phyloP scores from a whole-genome alignment of 2,797 vertebrate genomes.

The Anabacerthia variegaticeps region DNA sequence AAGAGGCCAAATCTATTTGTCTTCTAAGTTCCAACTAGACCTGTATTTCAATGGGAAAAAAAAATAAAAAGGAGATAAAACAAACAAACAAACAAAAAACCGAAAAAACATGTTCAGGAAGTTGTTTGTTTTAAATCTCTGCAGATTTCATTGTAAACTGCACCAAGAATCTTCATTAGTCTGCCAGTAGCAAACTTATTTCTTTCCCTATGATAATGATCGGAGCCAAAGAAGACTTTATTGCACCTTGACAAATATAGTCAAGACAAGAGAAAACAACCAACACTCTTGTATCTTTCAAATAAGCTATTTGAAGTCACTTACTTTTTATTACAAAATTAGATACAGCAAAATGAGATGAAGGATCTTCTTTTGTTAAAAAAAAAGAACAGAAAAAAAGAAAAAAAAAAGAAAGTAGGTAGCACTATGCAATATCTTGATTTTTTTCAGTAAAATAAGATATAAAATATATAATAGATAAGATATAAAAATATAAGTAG shows the following conservation, averaged over 20 bases:
- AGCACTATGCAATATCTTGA: background rate
- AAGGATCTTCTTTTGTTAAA: background rate
- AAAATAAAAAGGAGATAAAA: no score
- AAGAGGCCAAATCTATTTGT: accelerated
- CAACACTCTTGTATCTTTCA: background rate
- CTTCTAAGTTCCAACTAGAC: background rate
- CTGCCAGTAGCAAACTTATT: background rate
- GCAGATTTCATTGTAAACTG: background rate
- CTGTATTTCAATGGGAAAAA: background rate
- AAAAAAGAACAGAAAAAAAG: no score
- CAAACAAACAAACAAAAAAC: no score
- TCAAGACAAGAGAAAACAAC: background rate
- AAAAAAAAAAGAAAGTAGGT: background rate
- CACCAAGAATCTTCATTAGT: background rate
- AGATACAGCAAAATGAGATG: background rate
- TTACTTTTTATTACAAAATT: background rate
- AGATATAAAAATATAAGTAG: background rate
- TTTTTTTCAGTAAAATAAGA: background rate
- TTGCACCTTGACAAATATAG: background rate
- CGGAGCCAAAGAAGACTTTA: background rate
- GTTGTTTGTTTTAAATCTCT: background rate
- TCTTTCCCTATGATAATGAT: background rate
- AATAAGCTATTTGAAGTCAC: background rate
- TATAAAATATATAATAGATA: background rate
- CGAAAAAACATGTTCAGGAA: background rate